Percentiles rank a stretch among this genome's conserved stretches.
These are phyloP conservation scores for Ectropis crepuscularia DNA, from an alignment of 2,888 invertebrate genomes.

Conservation along the genomic window DNA sequence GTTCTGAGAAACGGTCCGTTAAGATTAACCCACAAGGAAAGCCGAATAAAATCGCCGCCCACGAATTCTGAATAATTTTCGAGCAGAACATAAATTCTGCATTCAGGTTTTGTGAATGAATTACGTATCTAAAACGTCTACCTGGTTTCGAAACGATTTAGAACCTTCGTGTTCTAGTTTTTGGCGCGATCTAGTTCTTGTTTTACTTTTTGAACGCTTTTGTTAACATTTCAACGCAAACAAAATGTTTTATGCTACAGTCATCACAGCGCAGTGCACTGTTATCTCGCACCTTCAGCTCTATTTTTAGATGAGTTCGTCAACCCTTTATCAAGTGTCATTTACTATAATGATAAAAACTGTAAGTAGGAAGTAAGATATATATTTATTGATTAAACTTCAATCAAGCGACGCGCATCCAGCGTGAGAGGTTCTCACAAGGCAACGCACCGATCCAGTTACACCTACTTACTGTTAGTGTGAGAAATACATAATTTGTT, in stretches of 20 bases:
- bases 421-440: conserved; percentile 76
- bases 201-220: conserved; percentile 4
- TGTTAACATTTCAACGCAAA: neutral
- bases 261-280: conserved; percentile 1
- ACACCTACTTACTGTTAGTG: conserved; percentile 56
- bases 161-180: conserved; percentile 12
- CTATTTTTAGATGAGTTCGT: conserved; percentile 12
- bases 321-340: conserved; percentile 21
- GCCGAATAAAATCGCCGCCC: conserved; percentile 52
- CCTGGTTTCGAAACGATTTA: conserved; percentile 15
- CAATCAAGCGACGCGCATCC: conserved; percentile 55
- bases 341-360: conserved; percentile 30
- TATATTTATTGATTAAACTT: conserved; percentile 53
- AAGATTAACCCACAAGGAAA: conserved; percentile 57
- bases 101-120: conserved; percentile 50
- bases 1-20: conserved; percentile 53
- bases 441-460: conserved; percentile 70
- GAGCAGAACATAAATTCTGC: conserved; percentile 46
- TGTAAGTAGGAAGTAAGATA: conserved; percentile 25
- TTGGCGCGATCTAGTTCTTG: conserved; percentile 12
- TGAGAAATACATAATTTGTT: conserved; percentile 64
- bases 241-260: neutral
- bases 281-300: conserved; percentile 27
- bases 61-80: conserved; percentile 46
- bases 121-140: conserved; percentile 30